Conservation (phyloP, 1,140 invertebrate genomes). For the Aphelenchoides fujianensis region DNA sequence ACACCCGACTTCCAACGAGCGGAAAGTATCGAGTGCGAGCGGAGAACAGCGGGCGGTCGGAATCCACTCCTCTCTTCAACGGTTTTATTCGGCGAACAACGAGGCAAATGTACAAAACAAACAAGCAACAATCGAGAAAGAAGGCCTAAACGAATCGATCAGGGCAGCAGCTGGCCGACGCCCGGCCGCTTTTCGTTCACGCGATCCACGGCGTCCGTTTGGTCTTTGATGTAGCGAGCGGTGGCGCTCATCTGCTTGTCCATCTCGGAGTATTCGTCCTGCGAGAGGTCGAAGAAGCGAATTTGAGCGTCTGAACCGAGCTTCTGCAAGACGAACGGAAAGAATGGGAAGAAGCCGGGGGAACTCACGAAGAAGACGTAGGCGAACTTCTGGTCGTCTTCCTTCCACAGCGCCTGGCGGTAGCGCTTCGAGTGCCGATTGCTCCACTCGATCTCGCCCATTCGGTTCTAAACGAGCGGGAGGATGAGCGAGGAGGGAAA, state of each 20-base stretch:
- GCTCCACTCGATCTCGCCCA: slow-evolving; percentile 55
- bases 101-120: background rate
- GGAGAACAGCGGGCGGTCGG: too few species aligned
- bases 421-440: slow-evolving; percentile 38
- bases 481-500: slow-evolving; percentile 32
- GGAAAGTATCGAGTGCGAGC: too few species aligned
- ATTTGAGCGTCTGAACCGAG: background rate
- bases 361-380: slow-evolving; percentile 53
- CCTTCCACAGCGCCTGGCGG: slow-evolving; percentile 57
- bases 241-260: background rate
- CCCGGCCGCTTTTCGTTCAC: slow-evolving; percentile 26
- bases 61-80: too few species aligned
- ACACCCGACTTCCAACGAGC: too few species aligned
- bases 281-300: background rate
- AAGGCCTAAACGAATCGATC: slow-evolving; percentile 10
- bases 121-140: too few species aligned
- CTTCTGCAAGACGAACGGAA: background rate
- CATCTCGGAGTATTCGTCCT: background rate
- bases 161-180: slow-evolving; percentile 27
- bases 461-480: slow-evolving; percentile 37
- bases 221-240: background rate
- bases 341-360: background rate
- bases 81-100: too few species aligned
- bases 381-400: slow-evolving; percentile 59
- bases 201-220: background rate